Base-by-base conservation (phyloP, 2,113 vertebrate genomes). In the Seriola rivoliana region DNA sequence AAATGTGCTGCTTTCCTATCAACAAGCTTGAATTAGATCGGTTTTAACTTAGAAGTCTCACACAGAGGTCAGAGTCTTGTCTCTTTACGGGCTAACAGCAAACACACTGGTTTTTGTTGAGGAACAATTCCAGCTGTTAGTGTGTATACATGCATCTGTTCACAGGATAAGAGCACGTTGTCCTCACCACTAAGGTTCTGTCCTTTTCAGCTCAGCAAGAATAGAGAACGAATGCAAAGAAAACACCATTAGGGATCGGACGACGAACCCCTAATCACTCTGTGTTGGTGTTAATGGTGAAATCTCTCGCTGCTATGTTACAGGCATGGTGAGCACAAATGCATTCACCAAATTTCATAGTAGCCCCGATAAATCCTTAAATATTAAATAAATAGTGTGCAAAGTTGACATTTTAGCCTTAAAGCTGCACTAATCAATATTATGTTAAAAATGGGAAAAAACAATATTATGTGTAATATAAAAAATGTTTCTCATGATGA, bases 11-110 rank as follows among this genome's bases (percentile, higher is more conserved):
- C 48, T 71, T 81, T 78, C 50, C 83, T 85, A 93, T 93, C 76
- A 71, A 89, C 64, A 32, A 80, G 84, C 74, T 55, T 74, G 78
- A 91, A 92, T 92, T 90, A 74, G 89, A 93, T 88, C 83, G 88
- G 76, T 85, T 92, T 67, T 67, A 67, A 73, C 73, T 84, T 85
- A 74, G 88, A 68, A 54, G 80, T 91, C 91, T 92, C 76, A 75
- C 19, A 70, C 74, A 80, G 75, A 85, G 75, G 71, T 78, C 80
- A 13, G 12, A 42, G 48, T 79, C 74, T 63, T 59, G 44, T 64
- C 65, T 80, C 64, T 66, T 29, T 12, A 57, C 60, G 21, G 63
- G 10, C n/a, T 67, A 29, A 86, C n/a, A 71, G 63, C 69, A 81
- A 71, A 75, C 71, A 72, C 36, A 2, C 40, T 21, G 54, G 2